Base-by-base conservation (phyloP, 1,140 invertebrate genomes). In the Rhyacophila brunnea region DNA sequence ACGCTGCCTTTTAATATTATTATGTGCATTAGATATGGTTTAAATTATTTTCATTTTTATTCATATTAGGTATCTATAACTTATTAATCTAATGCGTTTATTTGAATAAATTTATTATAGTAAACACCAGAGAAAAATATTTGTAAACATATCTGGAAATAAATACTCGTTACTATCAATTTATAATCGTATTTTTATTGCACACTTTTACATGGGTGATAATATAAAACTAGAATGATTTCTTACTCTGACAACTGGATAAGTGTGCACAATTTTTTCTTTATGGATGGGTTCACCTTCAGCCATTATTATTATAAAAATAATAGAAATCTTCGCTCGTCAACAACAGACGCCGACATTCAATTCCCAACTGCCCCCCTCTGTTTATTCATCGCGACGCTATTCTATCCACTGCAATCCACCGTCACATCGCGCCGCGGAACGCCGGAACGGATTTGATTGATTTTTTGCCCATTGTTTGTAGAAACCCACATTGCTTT, bases 241-340 rank as follows among this genome's bases (percentile, higher is more conserved):
- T 19, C 68, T 74, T 76, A 89, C 88, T 80, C 86, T 81, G 47
- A 89, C 83, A 44, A 90, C 68, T 2, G 89, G 86, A 80, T 90
- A 89, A 1, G 85, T 85, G 66, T 90, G 87, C 20, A 88, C 74
- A 36, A 87, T 81, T 80, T 88, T 88, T 68, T 88, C 87, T 9
- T 76, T 74, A 55, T 77, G 78, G 55, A 79, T 78, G 36, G 74
- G 75, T 61, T 72, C 78, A 60, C 79, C 74, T 42, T 80, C 79
- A 43, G 70, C 79, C 75, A 78, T 79, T 49, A 18, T 69, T 10
- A 42, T 32, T 40, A 45, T 6, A 48, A 61, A 61, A 48, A 51
- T 60, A 65, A 52, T 46, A 58, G 42, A 61, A 66, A 58, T 64
- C 62, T 60, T 65, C 35, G 50, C 64, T 53, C 59, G 62, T 63